Evolutionary conservation across 2,888 invertebrate species (phyloP), one percentile per base, ranked within the genome.

Genomic region (Asteroscopus sphinx): DNA sequence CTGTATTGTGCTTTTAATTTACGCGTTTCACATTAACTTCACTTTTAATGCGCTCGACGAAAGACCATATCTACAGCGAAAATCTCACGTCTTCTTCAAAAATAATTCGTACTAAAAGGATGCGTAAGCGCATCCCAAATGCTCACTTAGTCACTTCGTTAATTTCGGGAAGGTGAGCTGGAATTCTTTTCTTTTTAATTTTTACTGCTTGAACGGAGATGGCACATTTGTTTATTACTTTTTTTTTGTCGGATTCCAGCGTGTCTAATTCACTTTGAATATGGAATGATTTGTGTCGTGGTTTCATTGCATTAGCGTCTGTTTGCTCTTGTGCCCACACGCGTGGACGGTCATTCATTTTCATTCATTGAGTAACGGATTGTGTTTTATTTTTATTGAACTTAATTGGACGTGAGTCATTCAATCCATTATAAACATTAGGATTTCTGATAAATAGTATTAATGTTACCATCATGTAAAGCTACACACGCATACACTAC

Each of bases 141-240:
- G 74, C 65, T 73, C 79, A 80, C 76, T 89, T 86, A 89, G 85
- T 89, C 89, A 90, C 80, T 79, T 73, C 70, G 81, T 85, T 87
- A 86, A 87, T 83, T 88, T 84, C 68, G 78, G 77, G 72, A 77
- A 80, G 74, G 77, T 73, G 69, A 60, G 68, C 71, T 68, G 62
- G 48, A 52, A 52, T 66, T 36, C 55, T 62, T 73, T 72, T 73
- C 46, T 59, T 59, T 73, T 70, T 64, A 21, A 21, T 56, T 74
- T 72, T 65, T 63, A 26, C 21, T 28, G 48, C 33, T 46, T 37
- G 54, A 45, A 37, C 37, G 56, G 59, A 59, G 52, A 61, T 62
- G 49, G 56, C 54, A 32, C 55, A 55, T 68, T 64, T 62, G 69
- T 56, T 61, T 59, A 49, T 48, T 52, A 41, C 25, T 36, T 65